Base-by-base conservation (phyloP, 2,797 vertebrate genomes). In the Crenichthys baileyi region DNA sequence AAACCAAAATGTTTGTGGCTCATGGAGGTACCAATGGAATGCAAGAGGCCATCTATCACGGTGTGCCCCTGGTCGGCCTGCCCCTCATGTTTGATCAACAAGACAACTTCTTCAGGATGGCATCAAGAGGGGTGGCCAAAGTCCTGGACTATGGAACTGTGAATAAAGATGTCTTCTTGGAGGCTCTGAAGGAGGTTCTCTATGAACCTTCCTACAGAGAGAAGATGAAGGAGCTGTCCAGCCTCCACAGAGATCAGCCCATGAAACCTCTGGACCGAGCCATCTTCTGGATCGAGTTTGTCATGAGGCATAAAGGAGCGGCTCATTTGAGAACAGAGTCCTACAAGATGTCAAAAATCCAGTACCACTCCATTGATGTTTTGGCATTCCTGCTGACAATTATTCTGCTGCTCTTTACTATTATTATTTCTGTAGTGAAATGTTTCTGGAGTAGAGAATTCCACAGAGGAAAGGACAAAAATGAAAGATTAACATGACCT, bases 1-100 rank as follows among this genome's bases (percentile, higher is more conserved):
- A 94, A 87, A 93, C 81, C 79, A 94, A 89, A 84, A 83, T 87
- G 9, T 95, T 95, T 50, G 85, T 95, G 5, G 90, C 94, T 51
- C 95, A 95, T 2, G 94, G 94, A 68, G 94, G 94, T 76, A 95
- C 94, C 53, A 95, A 95, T 22, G 94, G 95, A 41, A 76, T 95
- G 61, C 93, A 95, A 78, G 95, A 95, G 48, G 94, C 95, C 39
- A 95, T 95, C 15, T 95, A 94, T 80, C 73, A 95, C 3, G 93
- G 94, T 0, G 91, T 95, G 18, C 95, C 94, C 4, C 86, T 95
- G 15, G 83, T 95, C 0, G 94, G 95, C 1, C 88, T 95, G 39
- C 94, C 94, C 0, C 67, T 95, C 83, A 91, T 93, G 78, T 95
- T 94, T 16, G 95, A 95, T 84, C 95, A 95, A 70, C 92, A 75